Base-by-base conservation (phyloP, 2,797 vertebrate species). In the Dermochelys coriacea region DNA sequence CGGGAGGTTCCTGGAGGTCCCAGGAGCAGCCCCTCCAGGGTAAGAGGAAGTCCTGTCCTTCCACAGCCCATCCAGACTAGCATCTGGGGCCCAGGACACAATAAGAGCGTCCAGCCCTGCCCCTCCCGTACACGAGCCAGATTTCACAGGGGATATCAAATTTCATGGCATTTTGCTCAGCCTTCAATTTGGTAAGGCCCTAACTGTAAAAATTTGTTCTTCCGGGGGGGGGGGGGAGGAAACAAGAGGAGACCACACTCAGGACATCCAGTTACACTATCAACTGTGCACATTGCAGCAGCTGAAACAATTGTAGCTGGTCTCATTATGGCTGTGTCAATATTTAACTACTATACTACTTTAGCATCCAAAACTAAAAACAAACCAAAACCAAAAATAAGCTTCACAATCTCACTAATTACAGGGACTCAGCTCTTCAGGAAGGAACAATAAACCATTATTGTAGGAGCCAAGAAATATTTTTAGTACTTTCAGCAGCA, bases 351-450 rank as follows among this genome's bases (percentile, higher is more conserved):
- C 55, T 47, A 82, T 1, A 71, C 91, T 14, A 16, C 95, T 93
- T 86, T 97, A 91, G 93, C 85, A 82, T 91, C 84, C 82, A 92
- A 84, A 89, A 91, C 5, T 3, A 74, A 88, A 88, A 96, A 91
- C 88, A 94, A 91, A 92, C 80, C 87, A 95, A 96, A 86, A 78
- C 82, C 88, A 82, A 95, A 93, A 96, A 97, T 95, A 97, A 95
- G 93, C 77, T 19, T 15, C 10, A 1, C 84, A 64, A 51, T 14
- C 75, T 82, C 71, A 45, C 92, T 95, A 97, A 96, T 96, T 96
- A 94, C 81, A 97, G 96, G 74, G 95, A 95, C 12, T 79, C 0
- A 0, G 87, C 93, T 80, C 86, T 88, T 57, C 90, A 89, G 92
- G 88, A 96, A 93, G 84, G 92, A 87, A 47, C 77, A 94, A 91